Evolutionary conservation across 2,888 invertebrate genomes (phyloP).

Genomic region (Augiades crinisus): DNA sequence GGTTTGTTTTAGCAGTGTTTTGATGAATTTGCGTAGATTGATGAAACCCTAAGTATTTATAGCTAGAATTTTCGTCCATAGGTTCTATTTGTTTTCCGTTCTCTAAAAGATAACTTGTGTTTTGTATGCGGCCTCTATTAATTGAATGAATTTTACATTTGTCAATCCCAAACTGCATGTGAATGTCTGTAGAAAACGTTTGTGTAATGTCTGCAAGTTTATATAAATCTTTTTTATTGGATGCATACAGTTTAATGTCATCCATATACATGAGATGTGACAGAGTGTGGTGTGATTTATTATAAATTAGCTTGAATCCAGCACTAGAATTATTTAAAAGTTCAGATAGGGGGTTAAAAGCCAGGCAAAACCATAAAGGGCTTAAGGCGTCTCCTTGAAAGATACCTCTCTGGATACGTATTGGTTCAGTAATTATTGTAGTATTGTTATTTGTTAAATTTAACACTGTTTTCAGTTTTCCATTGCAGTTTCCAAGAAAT

Average conservation of each 20-base stretch:
- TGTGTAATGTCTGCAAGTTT: background rate
- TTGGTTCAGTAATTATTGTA: background rate
- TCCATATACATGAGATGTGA: no score
- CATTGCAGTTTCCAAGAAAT: background rate
- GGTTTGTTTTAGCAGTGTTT: background rate
- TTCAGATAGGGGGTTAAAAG: background rate
- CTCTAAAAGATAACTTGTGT: background rate
- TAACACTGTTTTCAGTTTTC: background rate
- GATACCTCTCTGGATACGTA: background rate
- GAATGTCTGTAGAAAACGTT: no score
- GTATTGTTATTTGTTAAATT: background rate
- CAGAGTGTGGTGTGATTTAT: background rate
- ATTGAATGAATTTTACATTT: no score
- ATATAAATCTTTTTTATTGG: background rate
- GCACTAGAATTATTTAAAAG: background rate
- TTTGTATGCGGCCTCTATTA: no score
- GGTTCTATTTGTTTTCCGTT: background rate
- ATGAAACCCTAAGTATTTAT: no score
- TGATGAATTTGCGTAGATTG: no score
- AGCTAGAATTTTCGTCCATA: background rate
- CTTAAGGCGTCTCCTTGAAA: background rate
- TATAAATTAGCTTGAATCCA: background rate
- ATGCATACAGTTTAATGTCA: background rate
- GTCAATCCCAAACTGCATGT: no score
- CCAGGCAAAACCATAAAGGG: no score